Conservation (phyloP, 2,113 vertebrate species). For the Saccopteryx bilineata region DNA sequence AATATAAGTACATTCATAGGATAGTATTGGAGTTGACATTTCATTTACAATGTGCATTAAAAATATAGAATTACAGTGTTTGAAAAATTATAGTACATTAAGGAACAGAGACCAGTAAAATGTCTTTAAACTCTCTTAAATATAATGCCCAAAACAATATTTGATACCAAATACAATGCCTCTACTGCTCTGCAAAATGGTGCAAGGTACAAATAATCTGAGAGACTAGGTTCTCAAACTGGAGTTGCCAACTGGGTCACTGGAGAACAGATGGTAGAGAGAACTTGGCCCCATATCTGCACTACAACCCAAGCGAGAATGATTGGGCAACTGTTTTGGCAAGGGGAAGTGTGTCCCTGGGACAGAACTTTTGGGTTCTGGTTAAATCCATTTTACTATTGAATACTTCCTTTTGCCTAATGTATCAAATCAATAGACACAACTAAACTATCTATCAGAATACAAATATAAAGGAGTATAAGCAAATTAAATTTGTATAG, state of each 20-base stretch:
- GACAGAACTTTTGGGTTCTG: neutral
- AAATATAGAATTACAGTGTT: neutral
- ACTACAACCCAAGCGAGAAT: neutral
- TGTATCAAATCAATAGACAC: neutral
- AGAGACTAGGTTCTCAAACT: neutral
- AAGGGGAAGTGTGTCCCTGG: neutral
- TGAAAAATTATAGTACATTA: neutral
- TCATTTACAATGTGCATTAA: neutral
- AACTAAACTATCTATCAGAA: neutral
- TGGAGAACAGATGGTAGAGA: neutral
- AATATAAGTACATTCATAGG: neutral
- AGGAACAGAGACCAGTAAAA: neutral
- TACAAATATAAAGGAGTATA: neutral
- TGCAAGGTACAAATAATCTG: neutral
- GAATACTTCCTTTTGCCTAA: neutral
- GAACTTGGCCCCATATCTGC: rapidly evolving
- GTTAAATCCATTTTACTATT: neutral
- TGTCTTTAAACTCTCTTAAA: neutral
- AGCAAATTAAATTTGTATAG: neutral
- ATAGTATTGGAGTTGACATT: neutral
- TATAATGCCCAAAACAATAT: neutral
- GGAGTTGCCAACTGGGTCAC: neutral
- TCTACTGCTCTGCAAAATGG: neutral
- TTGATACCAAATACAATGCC: neutral
- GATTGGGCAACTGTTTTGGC: neutral